Base-by-base conservation (phyloP, 2,888 invertebrate genomes). In the Parnassius mnemosyne region DNA sequence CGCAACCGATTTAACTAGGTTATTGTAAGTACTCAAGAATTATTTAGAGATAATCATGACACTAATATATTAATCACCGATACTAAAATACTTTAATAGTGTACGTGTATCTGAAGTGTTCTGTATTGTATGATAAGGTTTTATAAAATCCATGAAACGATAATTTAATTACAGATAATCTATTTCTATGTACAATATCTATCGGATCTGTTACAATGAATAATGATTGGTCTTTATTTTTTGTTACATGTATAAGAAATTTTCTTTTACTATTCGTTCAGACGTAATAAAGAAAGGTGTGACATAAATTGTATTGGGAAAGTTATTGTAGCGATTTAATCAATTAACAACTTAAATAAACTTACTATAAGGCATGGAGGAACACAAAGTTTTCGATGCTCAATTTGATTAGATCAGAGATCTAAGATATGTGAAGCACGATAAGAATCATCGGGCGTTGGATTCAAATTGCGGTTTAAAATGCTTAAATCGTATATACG, bases 41-140 rank as follows among this genome's bases (percentile, higher is more conserved):
- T 86, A 83, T 85, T 87, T 84, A 83, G 78, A 79, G 87, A 87
- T 89, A 83, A 91, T 89, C 86, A 85, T 76, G 75, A 69, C 70
- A 77, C 75, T 81, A 81, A 81, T 85, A 84, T 85, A 82, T 81
- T 83, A 80, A 75, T 78, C 72, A 70, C 71, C 80, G 83, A 84
- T 81, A 81, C 75, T 77, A 78, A 79, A 80, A 80, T 80, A 76
- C 84, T 81, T 66, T 58, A 65, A 67, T 65, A 68, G 67, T 34
- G 68, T 69, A 49, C 80, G 80, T 77, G 76, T 80, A 83, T 83
- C 78, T 85, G 61, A 69, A 86, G 85, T 84, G 77, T 73, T 74
- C 74, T 67, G 65, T 69, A 70, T 71, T 64, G 66, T 61, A 69
- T 58, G 60, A 65, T 63, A 64, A 65, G 54, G 62, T 67, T 69